Evolutionary conservation across 2,797 vertebrate species (phyloP).

Genomic region (Microctenopoma steveboyesi): DNA sequence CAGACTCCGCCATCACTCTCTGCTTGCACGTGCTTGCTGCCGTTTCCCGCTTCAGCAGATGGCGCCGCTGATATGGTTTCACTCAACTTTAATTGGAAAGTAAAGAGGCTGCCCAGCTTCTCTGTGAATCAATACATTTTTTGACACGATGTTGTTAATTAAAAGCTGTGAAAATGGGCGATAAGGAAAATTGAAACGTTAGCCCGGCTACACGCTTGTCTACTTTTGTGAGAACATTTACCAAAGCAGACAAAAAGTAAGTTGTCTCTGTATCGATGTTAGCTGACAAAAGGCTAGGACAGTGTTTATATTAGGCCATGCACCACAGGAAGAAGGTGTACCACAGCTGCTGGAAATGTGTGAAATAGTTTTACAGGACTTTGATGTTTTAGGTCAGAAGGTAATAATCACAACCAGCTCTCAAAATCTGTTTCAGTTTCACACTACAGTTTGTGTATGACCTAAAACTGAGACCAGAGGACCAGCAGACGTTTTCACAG

Average conservation of each 20-base stretch:
- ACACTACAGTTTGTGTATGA: neutral
- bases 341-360: neutral
- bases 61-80: constrained; percentile 65
- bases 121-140: constrained; percentile 66
- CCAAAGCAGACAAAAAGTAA: constrained; percentile 2
- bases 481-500: neutral
- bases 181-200: constrained; percentile 67
- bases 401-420: neutral
- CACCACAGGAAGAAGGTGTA: neutral
- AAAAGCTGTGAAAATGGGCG: constrained; percentile 62
- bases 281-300: constrained; percentile 5
- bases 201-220: constrained; percentile 33
- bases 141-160: constrained; percentile 67
- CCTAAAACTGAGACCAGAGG: neutral
- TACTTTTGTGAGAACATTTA: constrained; percentile 27
- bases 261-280: neutral
- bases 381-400: neutral
- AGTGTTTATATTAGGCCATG: constrained; percentile 8
- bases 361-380: neutral
- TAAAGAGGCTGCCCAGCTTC: constrained; percentile 51
- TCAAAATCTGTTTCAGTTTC: neutral
- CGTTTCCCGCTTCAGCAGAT: constrained; percentile 66
- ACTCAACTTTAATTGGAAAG: constrained; percentile 71
- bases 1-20: constrained; percentile 43
- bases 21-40: constrained; percentile 21